Conservation (phyloP, 2,797 vertebrate genomes). For the Austrolebias charrua region DNA sequence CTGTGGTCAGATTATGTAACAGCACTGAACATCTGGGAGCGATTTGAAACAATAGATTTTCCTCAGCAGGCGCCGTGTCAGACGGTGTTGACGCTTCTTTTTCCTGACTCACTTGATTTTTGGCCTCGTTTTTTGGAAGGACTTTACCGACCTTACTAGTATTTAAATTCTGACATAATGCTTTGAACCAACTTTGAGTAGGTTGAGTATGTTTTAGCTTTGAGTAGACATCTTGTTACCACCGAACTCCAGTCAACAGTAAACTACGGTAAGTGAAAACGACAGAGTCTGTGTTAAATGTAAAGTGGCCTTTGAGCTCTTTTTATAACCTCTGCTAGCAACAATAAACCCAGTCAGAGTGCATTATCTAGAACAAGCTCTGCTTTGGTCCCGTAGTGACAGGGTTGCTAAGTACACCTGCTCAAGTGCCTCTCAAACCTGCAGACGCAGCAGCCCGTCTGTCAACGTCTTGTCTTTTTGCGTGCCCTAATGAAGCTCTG, state of each 20-base stretch:
- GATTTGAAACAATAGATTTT: constrained; percentile 61
- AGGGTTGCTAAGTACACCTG: constrained; percentile 56
- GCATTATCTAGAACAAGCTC: constrained; percentile 52
- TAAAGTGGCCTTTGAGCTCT: constrained; percentile 27
- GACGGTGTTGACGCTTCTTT: constrained; percentile 34
- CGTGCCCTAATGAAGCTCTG: constrained; percentile 51
- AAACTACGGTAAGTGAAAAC: constrained; percentile 12
- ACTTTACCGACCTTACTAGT: constrained; percentile 2
- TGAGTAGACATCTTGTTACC: not conserved
- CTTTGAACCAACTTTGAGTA: too few species aligned
- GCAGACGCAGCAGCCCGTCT: constrained; percentile 44
- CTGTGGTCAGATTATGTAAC: constrained; percentile 59
- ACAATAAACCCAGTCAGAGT: constrained; percentile 41
- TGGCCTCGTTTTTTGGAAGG: constrained; percentile 10
- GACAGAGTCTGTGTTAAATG: constrained; percentile 12
- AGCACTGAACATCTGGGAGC: constrained; percentile 61
- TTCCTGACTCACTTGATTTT: constrained; percentile 25
- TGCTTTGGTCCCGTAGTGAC: constrained; percentile 42
- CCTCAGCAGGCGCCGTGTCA: constrained; percentile 41
- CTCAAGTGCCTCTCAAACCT: constrained; percentile 43
- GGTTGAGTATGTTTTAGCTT: not conserved
- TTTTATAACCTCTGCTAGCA: constrained; percentile 35
- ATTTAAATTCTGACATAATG: not conserved
- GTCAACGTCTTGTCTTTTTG: constrained; percentile 42
- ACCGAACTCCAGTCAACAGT: constrained; percentile 11